Evolutionary conservation across 2,888 invertebrate genomes (phyloP), one percentile per base, ranked within the genome.

Genomic region (Oligia latruncula): DNA sequence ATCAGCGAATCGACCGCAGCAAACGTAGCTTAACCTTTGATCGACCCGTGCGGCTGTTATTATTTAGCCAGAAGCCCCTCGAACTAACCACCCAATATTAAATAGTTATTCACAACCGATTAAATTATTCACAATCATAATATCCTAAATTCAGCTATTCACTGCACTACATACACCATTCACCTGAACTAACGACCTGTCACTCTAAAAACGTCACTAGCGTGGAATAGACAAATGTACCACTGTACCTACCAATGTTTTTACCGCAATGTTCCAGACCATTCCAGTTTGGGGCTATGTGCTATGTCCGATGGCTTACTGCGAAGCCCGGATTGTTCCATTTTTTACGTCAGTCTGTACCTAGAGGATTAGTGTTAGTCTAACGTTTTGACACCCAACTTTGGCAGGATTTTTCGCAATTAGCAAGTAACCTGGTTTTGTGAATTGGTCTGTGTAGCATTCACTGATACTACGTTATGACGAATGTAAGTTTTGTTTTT

Each of bases 331-430:
- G 55, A 11, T 62, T 78, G 74, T 83, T 72, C n/a, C 29, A 72
- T 81, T 89, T 90, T 83, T 82, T 67, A 70, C 58, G 46, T 71
- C 74, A 52, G 68, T 60, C 64, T 71, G 72, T 67, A 62, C 66
- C 71, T 68, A 40, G 23, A 66, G 77, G 89, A 87, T 89, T 86
- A 87, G 80, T 88, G 78, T 84, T 84, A 74, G 81, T 67, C 74
- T 40, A 71, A 68, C 71, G 78, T 87, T 90, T 86, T 90, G 88
- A 86, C 87, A 81, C 78, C 66, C 67, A 73, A 78, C 81, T 83
- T 81, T 77, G 66, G 23, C 64, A 35, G 82, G 52, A 80, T 78
- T 81, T 79, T 81, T 80, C 46, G 46, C 89, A 84, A 89, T 90
- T 89, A 89, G 80, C 46, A 60, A 65, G 62, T 17, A 23, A 72